These are phyloP conservation scores for Elaeidobius kamerunicus DNA, from an alignment of 2,888 invertebrate genomes.

Conservation along the genomic window DNA sequence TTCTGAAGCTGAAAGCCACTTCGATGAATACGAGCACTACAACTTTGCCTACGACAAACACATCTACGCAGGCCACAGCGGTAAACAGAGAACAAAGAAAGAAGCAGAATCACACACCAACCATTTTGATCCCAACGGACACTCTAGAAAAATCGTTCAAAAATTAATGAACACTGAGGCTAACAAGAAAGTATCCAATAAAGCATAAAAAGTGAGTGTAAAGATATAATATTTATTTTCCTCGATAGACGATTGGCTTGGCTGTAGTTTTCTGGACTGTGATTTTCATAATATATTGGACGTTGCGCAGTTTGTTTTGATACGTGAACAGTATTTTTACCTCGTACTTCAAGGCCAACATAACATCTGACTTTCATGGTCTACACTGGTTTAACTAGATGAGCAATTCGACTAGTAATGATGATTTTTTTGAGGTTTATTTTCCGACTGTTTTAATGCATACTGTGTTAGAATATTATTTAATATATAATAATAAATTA, in stretches of 20 bases:
- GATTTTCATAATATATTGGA: slow-evolving; percentile 22
- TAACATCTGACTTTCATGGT: slow-evolving; percentile 17
- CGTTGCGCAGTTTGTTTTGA: slow-evolving; percentile 7
- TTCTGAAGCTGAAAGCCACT: slow-evolving; percentile 63
- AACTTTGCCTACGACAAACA: slow-evolving; percentile 92
- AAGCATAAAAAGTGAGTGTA: slow-evolving; percentile 24
- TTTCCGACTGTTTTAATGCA: slow-evolving; percentile 23
- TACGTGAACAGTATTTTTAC: slow-evolving; percentile 12
- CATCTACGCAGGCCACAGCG: slow-evolving; percentile 81
- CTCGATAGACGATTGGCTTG: slow-evolving; percentile 17
- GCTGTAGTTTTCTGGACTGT: slow-evolving; percentile 28
- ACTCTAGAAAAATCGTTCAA: slow-evolving; percentile 86
- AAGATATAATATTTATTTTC: background rate
- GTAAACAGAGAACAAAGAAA: slow-evolving; percentile 45
- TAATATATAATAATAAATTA: no score
- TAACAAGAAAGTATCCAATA: slow-evolving; percentile 68
- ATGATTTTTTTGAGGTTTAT: slow-evolving; percentile 5
- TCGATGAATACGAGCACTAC: slow-evolving; percentile 92
- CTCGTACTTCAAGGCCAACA: slow-evolving; percentile 26
- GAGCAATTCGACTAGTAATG: no score
- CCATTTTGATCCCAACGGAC: slow-evolving; percentile 88
- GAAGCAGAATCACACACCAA: slow-evolving; percentile 80
- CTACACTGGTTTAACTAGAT: no score
- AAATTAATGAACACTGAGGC: slow-evolving; percentile 82
- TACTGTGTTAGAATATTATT: slow-evolving; percentile 24